These are phyloP conservation scores for Chionodraco myersi DNA, from an alignment of 2,113 vertebrate genomes.

Conservation along the genomic window DNA sequence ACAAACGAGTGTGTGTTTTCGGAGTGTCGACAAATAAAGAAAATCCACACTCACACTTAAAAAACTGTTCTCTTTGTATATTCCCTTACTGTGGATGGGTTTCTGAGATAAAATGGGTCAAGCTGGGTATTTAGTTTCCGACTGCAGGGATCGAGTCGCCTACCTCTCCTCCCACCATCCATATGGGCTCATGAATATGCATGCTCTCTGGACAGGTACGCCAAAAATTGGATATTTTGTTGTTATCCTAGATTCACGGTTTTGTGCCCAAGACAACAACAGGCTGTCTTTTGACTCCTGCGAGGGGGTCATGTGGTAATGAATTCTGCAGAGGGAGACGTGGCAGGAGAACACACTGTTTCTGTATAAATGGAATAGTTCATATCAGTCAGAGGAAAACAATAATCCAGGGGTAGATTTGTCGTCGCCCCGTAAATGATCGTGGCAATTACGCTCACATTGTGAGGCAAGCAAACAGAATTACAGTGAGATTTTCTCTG, in stretches of 20 bases:
- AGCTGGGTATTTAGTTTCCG: slow-evolving; percentile 55
- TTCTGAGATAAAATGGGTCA: slow-evolving; percentile 69
- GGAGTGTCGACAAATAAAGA: slow-evolving; percentile 23
- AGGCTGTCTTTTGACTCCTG: slow-evolving; percentile 59
- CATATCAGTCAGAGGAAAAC: slow-evolving; percentile 66
- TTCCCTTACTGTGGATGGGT: slow-evolving; percentile 39
- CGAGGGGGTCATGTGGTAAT: slow-evolving; percentile 45
- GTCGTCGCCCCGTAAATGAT: slow-evolving; percentile 58
- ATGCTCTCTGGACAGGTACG: slow-evolving; percentile 67
- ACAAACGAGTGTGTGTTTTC: slow-evolving; percentile 66
- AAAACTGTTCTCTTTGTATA: slow-evolving; percentile 25
- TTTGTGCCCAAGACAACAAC: slow-evolving; percentile 10
- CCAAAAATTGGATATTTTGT: slow-evolving; percentile 30
- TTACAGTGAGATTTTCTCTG: slow-evolving; percentile 68
- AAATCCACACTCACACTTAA: slow-evolving; percentile 20
- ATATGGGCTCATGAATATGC: slow-evolving; percentile 75
- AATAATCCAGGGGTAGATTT: slow-evolving; percentile 61
- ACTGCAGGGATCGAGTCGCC: slow-evolving; percentile 61
- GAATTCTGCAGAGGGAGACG: slow-evolving; percentile 23
- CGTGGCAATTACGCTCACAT: slow-evolving; percentile 61
- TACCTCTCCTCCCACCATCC: slow-evolving; percentile 73
- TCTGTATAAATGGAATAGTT: slow-evolving; percentile 59
- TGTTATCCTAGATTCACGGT: slow-evolving; percentile 37
- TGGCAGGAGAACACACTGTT: slow-evolving; percentile 12
- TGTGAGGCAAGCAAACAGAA: slow-evolving; percentile 71